phyloP scores from a whole-genome alignment of 2,113 vertebrate species.

The Axis porcinus region DNA sequence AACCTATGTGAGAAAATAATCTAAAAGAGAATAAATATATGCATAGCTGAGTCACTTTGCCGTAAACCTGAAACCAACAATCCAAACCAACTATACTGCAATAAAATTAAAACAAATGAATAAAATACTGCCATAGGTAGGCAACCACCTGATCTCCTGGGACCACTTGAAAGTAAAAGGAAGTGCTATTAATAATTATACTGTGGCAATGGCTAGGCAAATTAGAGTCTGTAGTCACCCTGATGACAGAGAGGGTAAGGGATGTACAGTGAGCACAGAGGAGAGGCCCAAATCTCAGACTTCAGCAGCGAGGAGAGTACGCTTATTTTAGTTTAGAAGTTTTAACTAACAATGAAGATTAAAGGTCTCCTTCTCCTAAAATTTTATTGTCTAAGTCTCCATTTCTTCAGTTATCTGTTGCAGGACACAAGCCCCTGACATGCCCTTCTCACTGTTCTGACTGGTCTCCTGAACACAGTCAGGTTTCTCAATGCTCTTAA shows the following conservation, averaged over 20 bases:
- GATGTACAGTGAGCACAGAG: not conserved
- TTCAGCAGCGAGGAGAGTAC: not conserved
- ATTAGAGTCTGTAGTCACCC: not conserved
- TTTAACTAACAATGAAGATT: not conserved
- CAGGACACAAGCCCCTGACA: not conserved
- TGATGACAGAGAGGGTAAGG: not conserved
- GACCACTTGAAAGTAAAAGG: not conserved
- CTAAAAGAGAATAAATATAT: not conserved
- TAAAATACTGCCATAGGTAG: not conserved
- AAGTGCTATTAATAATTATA: not conserved
- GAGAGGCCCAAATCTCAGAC: not conserved
- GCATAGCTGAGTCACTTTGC: not conserved
- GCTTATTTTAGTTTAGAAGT: not conserved
- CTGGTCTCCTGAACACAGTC: not conserved
- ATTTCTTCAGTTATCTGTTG: not conserved
- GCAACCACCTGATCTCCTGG: not conserved
- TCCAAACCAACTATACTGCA: not conserved
- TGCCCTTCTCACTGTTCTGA: not conserved
- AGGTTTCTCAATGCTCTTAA: not conserved
- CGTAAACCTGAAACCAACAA: not conserved
- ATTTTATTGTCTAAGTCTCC: not conserved
- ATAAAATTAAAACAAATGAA: not conserved
- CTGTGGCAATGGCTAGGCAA: not conserved
- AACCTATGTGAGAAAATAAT: not conserved
- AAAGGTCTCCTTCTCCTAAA: not conserved